These are phyloP conservation scores for Plecotus auritus DNA, from an alignment of 2,113 vertebrate genomes.

Conservation along the genomic window DNA sequence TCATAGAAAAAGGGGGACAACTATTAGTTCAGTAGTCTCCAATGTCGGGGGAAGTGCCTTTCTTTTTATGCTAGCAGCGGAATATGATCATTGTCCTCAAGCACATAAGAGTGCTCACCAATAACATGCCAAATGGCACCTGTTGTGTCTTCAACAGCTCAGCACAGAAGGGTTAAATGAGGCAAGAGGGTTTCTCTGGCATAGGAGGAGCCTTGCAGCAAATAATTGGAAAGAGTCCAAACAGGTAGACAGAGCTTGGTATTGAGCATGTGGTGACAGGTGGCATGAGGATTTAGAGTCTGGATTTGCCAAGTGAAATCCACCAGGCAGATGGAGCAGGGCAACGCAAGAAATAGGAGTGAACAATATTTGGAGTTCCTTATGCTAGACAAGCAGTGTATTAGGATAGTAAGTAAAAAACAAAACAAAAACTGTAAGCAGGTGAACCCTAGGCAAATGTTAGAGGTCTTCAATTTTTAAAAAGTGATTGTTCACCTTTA, in stretches of 20 bases:
- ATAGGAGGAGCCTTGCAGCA: neutral
- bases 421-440: neutral
- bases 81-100: constrained; percentile 47
- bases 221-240: neutral
- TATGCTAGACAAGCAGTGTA: neutral
- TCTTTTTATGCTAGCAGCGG: constrained; percentile 55
- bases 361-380: neutral
- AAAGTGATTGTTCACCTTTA: neutral
- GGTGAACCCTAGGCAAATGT: neutral
- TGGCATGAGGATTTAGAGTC: neutral
- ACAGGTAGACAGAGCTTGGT: neutral
- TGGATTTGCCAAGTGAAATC: constrained; percentile 27
- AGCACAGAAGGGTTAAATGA: neutral
- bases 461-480: neutral
- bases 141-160: neutral
- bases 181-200: neutral
- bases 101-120: neutral
- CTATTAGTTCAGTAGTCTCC: constrained; percentile 54
- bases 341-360: neutral
- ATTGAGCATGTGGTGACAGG: neutral
- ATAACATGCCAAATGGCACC: neutral
- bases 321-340: neutral
- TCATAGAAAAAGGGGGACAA: constrained; percentile 67
- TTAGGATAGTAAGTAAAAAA: neutral
- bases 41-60: constrained; percentile 2